These are phyloP conservation scores for Ricordea florida DNA, from an alignment of 92 coral and sea anemone genomes.

Conservation along the genomic window DNA sequence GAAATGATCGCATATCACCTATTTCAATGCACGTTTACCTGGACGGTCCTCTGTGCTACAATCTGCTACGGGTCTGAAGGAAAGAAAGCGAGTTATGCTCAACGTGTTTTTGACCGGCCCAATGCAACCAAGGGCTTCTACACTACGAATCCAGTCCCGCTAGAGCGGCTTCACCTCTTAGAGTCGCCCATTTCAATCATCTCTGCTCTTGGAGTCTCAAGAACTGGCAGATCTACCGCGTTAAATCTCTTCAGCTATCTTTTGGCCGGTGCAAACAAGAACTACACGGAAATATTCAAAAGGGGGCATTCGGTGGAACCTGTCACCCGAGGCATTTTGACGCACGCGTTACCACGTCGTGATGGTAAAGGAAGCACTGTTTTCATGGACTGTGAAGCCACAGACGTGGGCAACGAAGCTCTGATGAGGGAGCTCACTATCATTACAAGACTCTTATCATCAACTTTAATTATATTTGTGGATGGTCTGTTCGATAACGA, in stretches of 20 bases:
- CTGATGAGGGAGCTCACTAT: conserved; percentile 44
- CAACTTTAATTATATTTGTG: conserved; percentile 37
- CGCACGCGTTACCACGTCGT: not conserved
- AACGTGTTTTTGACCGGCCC: not conserved
- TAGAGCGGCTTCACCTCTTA: not conserved
- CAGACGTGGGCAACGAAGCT: conserved; percentile 44
- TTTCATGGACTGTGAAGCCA: conserved; percentile 54
- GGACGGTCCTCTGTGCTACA: too few relatives aligned
- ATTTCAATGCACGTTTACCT: too few relatives aligned
- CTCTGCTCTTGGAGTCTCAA: conserved; percentile 59
- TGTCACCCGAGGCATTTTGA: conserved; percentile 55
- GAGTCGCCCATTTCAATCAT: not conserved
- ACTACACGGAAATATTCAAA: conserved; percentile 14
- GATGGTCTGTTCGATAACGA: conserved; percentile 27
- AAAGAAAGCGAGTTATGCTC: not conserved
- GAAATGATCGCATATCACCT: too few relatives aligned
- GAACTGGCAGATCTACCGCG: conserved; percentile 63
- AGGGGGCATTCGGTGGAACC: conserved; percentile 43
- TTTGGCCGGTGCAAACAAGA: not conserved
- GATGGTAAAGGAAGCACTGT: not conserved
- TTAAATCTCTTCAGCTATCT: conserved; percentile 42
- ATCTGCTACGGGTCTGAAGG: too few relatives aligned
- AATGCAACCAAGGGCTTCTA: not conserved
- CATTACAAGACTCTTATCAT: conserved; percentile 43
- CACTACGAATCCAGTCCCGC: not conserved